Evolutionary conservation across 2,888 invertebrate species (phyloP), one percentile per base, ranked within the genome.

Genomic region (Cosmorhoe ocellata): DNA sequence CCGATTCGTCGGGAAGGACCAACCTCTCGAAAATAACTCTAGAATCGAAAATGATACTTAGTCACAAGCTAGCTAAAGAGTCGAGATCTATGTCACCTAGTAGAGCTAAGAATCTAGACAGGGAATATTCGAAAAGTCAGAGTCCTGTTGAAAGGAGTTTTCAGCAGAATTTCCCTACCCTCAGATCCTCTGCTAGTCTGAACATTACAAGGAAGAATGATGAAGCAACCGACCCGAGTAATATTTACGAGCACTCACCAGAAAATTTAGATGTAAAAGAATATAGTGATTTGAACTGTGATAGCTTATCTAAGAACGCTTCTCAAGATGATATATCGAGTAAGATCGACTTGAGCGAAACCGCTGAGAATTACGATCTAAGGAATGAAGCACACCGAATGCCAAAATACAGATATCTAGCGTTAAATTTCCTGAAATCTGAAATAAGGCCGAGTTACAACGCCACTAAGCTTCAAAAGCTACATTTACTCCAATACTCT

Each of bases 391-490:
- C 74, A 0, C 79, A 81, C 9, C 76, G 83, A 0, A 78, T 81
- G 8, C 86, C 88, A 0, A 90, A 90, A 54, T 87, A 79, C 53
- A 69, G 90, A 47, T 88, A 88, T 59, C 69, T 91, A 56, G 83
- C 89, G 5, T 68, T 92, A 9, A 91, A 82, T 58, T 91, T 93
- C 60, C 72, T 91, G 0, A 90, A 90, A 58, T 89, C 89, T 1
- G 95, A 95, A 70, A 91, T 95, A 39, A 92, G 93, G 54, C 92
- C 91, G 1, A 96, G 96, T 72, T 96, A 96, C 67, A 93, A 92
- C 33, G 91, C 95, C 4, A 91, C 91, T 1, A 94, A 94, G 59
- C 77, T 97, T n/a, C 91, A 93, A 46, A 92, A 92, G 64, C 69
- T 95, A 26, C 95, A 95, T 72, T 89, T 92, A 31, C 77, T 94